Conservation (phyloP, 2,113 vertebrate genomes). For the Furnarius figulus region DNA sequence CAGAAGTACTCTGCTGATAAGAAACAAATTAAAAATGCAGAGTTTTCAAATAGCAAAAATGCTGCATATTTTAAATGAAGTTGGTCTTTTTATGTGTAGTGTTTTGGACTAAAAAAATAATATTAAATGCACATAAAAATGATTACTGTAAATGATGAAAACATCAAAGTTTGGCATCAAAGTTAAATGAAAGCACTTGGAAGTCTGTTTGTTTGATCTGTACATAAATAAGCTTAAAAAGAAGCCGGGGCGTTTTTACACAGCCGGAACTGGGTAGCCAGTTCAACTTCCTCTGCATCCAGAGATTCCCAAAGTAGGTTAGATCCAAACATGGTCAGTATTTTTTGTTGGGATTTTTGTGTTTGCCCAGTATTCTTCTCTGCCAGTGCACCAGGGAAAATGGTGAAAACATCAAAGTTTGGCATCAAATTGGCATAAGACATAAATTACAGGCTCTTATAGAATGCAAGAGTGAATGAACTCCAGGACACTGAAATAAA, state of each 20-base stretch:
- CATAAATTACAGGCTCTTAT: not conserved
- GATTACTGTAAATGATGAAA: slow-evolving; percentile 32
- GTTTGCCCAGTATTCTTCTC: not conserved
- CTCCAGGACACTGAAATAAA: not conserved
- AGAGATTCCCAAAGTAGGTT: slow-evolving; percentile 18
- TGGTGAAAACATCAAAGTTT: no score
- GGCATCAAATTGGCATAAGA: not conserved
- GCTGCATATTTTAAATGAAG: slow-evolving; percentile 24
- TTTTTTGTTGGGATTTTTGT: not conserved
- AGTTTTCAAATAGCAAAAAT: slow-evolving; percentile 34
- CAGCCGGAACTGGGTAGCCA: not conserved
- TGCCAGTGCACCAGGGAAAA: not conserved
- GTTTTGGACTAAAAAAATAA: not conserved
- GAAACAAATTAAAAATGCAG: slow-evolving; percentile 64
- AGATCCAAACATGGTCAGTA: not conserved
- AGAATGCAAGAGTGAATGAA: not conserved
- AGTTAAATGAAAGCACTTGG: slow-evolving; percentile 43
- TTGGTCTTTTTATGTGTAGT: slow-evolving; percentile 41
- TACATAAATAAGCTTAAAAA: slow-evolving; percentile 41
- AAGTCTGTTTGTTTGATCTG: slow-evolving; percentile 52
- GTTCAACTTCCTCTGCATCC: not conserved
- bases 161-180: slow-evolving; percentile 42
- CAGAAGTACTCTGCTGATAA: slow-evolving; percentile 61
- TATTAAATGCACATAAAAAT: slow-evolving; percentile 48
- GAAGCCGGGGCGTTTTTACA: not conserved